phyloP scores from a whole-genome alignment of 2,797 vertebrate genomes.

The Melanotaenia parkinsoni region DNA sequence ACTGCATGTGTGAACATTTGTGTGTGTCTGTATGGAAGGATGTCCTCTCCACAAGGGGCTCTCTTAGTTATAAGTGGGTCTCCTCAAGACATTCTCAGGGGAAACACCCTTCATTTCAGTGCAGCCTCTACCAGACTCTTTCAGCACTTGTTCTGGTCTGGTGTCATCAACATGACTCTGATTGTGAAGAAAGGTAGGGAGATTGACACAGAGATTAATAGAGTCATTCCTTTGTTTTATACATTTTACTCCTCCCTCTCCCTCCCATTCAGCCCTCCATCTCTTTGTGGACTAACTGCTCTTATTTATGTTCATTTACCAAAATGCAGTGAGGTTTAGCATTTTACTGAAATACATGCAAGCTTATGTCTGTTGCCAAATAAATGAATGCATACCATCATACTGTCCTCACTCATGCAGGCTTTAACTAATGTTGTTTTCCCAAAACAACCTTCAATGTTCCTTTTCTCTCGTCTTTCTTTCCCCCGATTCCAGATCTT shows the following conservation, averaged over 20 bases:
- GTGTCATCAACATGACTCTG: slow-evolving; percentile 65
- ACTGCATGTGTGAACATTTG: slow-evolving; percentile 44
- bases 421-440: slow-evolving; percentile 17
- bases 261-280: slow-evolving; percentile 20
- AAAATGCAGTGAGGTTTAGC: slow-evolving; percentile 33
- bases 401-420: slow-evolving; percentile 2
- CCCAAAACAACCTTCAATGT: slow-evolving; percentile 22
- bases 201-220: slow-evolving; percentile 48
- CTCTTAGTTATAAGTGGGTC: slow-evolving; percentile 63
- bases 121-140: slow-evolving; percentile 53
- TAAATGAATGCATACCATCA: neutral
- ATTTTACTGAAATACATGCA: slow-evolving; percentile 15
- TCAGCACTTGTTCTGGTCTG: slow-evolving; percentile 59
- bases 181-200: slow-evolving; percentile 53
- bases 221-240: slow-evolving; percentile 42
- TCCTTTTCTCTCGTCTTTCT: slow-evolving; percentile 19
- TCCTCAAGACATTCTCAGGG: slow-evolving; percentile 51
- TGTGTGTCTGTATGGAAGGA: slow-evolving; percentile 54
- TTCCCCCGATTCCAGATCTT: slow-evolving; percentile 29
- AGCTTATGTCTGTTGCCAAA: slow-evolving; percentile 19
- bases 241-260: slow-evolving; percentile 40
- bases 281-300: slow-evolving; percentile 38
- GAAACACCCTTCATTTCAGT: slow-evolving; percentile 46
- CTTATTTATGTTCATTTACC: slow-evolving; percentile 29
- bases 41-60: slow-evolving; percentile 59